phyloP scores from a whole-genome alignment of 2,797 vertebrate genomes.

The Manis pentadactyla region DNA sequence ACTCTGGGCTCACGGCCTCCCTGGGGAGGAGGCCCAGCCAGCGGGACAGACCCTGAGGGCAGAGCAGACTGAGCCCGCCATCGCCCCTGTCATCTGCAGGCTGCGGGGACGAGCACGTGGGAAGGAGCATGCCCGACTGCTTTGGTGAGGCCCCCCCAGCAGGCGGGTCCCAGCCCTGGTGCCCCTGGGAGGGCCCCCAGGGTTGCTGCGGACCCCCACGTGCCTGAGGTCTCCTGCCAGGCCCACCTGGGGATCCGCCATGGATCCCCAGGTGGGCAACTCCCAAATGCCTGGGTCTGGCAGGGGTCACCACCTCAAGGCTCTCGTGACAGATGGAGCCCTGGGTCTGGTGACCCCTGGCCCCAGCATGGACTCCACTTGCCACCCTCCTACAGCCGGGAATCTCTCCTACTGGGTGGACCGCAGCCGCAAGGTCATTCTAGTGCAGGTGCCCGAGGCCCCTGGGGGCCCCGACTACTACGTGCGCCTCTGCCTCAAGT shows the following conservation, averaged over 20 bases:
- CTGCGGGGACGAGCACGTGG: conserved; percentile 89
- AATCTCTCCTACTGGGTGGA: conserved; percentile 89
- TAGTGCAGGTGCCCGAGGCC: conserved; percentile 87
- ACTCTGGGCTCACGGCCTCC: too few relatives aligned
- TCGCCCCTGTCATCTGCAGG: conserved; percentile 82
- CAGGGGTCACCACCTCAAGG: neutral
- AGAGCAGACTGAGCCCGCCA: neutral
- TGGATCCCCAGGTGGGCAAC: neutral
- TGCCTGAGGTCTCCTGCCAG: neutral
- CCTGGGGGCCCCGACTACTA: conserved; percentile 88
- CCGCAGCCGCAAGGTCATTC: conserved; percentile 86
- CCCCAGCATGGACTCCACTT: neutral
- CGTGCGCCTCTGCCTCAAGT: conserved; percentile 91
- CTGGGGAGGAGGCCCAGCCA: neutral
- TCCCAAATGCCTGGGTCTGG: neutral
- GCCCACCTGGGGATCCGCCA: neutral
- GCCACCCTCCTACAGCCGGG: conserved; percentile 84
- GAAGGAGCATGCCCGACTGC: conserved; percentile 89
- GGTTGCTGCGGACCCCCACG: neutral
- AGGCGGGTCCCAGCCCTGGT: neutral
- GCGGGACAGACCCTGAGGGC: neutral
- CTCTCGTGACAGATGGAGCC: neutral
- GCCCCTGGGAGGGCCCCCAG: neutral
- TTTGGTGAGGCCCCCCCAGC: conserved; percentile 87
- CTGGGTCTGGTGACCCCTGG: neutral